Conservation (phyloP, 2,888 invertebrate species). For the Deilephila elpenor region DNA sequence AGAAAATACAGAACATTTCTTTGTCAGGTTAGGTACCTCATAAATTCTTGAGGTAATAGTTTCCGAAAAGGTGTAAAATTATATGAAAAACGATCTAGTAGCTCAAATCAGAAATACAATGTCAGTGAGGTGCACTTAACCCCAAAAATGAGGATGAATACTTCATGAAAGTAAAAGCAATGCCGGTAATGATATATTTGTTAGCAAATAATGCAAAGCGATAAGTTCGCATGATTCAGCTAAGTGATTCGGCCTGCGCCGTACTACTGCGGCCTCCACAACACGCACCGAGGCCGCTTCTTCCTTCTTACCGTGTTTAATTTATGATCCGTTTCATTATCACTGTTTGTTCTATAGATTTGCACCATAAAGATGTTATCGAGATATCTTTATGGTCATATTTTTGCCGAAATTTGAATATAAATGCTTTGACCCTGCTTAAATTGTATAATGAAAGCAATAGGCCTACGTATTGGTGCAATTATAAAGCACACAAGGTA, state of each 20-base stretch:
- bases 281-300: slow-evolving; percentile 66
- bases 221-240: slow-evolving; percentile 56
- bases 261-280: slow-evolving; percentile 57
- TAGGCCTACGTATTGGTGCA: background rate
- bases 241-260: slow-evolving; percentile 51
- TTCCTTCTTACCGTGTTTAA: slow-evolving; percentile 66
- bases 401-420: background rate
- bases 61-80: no score
- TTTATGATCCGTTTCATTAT: slow-evolving; percentile 43
- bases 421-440: background rate
- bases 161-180: background rate
- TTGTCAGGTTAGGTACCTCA: no score
- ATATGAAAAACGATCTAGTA: no score
- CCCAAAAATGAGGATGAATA: background rate
- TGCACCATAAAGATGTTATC: background rate
- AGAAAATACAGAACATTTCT: no score
- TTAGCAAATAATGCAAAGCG: slow-evolving; percentile 47
- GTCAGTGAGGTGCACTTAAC: background rate
- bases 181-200: slow-evolving; percentile 42
- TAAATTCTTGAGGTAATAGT: no score
- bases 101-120: background rate
- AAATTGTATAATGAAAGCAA: background rate
- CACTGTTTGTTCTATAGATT: slow-evolving; percentile 19
- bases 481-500: background rate
- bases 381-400: slow-evolving; percentile 9